Percentiles rank a stretch among this genome's conserved stretches.
phyloP scores from a whole-genome alignment of 1,140 invertebrate species.

The Papilio aristodemus region DNA sequence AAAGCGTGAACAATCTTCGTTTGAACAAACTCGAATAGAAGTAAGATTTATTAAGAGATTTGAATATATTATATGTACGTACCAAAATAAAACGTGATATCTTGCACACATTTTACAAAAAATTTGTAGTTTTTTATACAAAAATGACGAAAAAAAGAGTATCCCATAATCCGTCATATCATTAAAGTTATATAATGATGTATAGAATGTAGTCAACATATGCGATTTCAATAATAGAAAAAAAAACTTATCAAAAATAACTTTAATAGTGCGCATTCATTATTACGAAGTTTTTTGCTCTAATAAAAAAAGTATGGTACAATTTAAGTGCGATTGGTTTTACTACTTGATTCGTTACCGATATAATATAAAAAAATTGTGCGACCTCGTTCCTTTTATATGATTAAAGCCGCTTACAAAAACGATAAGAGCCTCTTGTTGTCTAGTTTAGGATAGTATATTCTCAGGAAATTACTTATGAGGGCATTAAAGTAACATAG shows the following conservation, averaged over 20 bases:
- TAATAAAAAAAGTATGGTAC: background rate
- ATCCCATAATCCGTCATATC: too few species aligned
- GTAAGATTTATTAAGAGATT: constrained; percentile 3
- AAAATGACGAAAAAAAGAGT: too few species aligned
- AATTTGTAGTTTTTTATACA: too few species aligned
- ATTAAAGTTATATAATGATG: too few species aligned
- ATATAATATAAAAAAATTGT: background rate
- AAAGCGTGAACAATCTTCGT: constrained; percentile 23
- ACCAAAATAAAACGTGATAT: too few species aligned
- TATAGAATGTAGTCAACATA: too few species aligned
- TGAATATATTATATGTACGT: too few species aligned
- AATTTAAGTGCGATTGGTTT: background rate
- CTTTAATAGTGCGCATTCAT: background rate
- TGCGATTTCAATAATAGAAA: too few species aligned
- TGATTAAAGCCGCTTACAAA: background rate
- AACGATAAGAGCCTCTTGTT: background rate
- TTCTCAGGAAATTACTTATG: background rate
- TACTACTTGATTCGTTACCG: background rate
- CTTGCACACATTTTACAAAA: too few species aligned
- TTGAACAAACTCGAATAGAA: constrained; percentile 18
- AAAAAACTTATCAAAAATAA: background rate
- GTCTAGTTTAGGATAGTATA: background rate
- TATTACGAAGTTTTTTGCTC: background rate
- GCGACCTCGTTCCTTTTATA: constrained; percentile 1
- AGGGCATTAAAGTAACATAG: background rate